Evolutionary conservation across 2,888 invertebrate species (phyloP), one percentile per base, ranked within the genome.

Genomic region (Nomada goodeniana): DNA sequence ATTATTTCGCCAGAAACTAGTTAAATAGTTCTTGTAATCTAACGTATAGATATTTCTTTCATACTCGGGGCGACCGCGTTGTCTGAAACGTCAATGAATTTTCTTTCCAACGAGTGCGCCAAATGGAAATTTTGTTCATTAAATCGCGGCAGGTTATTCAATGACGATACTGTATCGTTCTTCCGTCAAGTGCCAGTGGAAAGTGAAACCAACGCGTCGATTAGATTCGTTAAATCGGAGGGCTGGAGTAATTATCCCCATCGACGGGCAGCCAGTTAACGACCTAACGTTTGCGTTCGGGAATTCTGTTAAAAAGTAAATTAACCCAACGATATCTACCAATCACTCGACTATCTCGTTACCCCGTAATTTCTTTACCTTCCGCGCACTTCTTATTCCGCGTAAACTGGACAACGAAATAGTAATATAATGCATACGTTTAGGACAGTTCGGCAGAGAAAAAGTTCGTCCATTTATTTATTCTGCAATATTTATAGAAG

Each of bases 231-330:
- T 65, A 47, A 47, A 65, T 20, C 15, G 18, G 29, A 18, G 9
- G 29, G 57, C 7, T 18, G 13, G 9, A 13, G 26, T 67, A 73
- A 73, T 73, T 67, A 73, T 73, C 55, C 20, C 42, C 44, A 44
- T 29, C 55, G 52, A 3, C 55, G 65, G 10, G 18, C 50, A 26
- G 26, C 18, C 44, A n/a, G 73, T 47, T 65, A 73, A 73, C 53
- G 42, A 53, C 11, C 47, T 57, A 13, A 13, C 72, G 65, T 57
- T 67, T 73, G n/a, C 44, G 55, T 57, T 73, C 42, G 15, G 20
- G 55, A 57, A 73, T 57, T 42, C 55, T 23, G 44, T 67, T 70
- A 44, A 26, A 57, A 73, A 67, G 57, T 67, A 18, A 73, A 73
- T 73, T 57, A 73, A 47, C 67, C 7, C 13, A 5, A 13, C 18